phyloP scores from a whole-genome alignment of 2,113 vertebrate species.

The Fregata magnificens region DNA sequence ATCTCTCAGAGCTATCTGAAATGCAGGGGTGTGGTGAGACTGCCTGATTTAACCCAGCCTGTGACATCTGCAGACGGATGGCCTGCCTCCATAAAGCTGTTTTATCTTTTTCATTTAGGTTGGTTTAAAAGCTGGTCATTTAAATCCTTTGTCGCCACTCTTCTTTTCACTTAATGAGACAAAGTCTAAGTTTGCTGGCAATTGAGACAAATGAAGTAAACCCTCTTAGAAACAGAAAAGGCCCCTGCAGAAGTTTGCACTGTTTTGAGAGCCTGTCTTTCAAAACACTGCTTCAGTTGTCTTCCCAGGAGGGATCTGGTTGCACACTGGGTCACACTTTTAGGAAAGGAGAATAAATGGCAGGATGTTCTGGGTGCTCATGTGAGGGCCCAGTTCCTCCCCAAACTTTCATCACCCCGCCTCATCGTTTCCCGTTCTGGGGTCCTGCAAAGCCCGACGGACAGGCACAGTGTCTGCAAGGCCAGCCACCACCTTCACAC shows the following conservation, averaged over 20 bases:
- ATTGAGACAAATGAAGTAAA: not conserved
- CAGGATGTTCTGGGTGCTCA: not conserved
- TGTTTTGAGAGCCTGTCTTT: not conserved
- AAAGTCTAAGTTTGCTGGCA: not conserved
- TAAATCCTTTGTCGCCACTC: not conserved
- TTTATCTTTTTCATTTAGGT: not conserved
- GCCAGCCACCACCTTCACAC: not conserved
- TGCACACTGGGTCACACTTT: not conserved
- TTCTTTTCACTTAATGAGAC: not conserved
- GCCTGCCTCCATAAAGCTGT: not conserved
- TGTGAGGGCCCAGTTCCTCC: not conserved
- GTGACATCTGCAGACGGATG: not conserved
- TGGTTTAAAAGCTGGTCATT: not conserved
- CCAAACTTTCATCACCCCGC: not conserved
- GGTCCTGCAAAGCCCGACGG: not conserved
- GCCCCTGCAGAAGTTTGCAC: not conserved
- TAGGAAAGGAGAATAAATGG: not conserved
- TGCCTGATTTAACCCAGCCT: not conserved
- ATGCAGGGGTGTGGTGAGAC: not conserved
- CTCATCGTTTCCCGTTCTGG: not conserved
- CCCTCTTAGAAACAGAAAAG: not conserved
- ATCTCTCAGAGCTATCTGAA: constrained; percentile 21
- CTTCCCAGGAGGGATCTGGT: not conserved
- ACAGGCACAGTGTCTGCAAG: not conserved
- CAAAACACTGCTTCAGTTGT: not conserved